Base-by-base conservation (phyloP, 2,888 invertebrate genomes). In the Phaonia tiefii region DNA sequence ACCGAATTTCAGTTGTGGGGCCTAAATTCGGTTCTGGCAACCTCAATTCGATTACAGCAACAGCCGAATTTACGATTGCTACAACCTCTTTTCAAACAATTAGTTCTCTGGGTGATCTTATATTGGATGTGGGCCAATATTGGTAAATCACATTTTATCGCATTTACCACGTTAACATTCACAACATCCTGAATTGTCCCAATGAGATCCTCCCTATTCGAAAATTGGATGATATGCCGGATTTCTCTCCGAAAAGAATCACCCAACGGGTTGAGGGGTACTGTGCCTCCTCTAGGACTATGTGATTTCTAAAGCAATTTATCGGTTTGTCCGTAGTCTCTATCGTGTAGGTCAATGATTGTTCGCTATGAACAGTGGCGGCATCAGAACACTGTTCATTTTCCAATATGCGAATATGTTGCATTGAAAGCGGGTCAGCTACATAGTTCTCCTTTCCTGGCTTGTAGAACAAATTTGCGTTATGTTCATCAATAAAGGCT, bases 281-380 rank as follows among this genome's bases (percentile, higher is more conserved):
- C 17, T 17, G 15, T n/a, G 15, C 17, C 58, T 80, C 77, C 42
- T 84, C 79, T 5, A 84, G 49, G 20, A 85, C 20, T 13, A 84
- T 83, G 37, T 84, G 81, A 13, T 85, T 84, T 66, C 71, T 58
- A 20, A 83, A 85, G 39, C 84, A 83, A 44, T 85, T 85, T 10
- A 84, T 15, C 1, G 84, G 84, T 10, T 83, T 84, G 1, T 83
- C 79, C 13, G 79, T 82, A 15, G 77, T 26, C 39, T 82, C 80
- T 26, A 82, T 83, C 10, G 76, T 82, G 44, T 83, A 83, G 1
- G 84, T 81, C 7, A 84, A 22, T 54, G n/a, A 83, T 81, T 11
- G 37, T 37, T 84, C 79, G 39, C 75, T 84, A 25, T 82, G 75
- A 26, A 65, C 42, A 1, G 73, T 78, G 17, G 60, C 56, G 15